Base-by-base conservation (phyloP, 1,140 invertebrate genomes). In the Drosophila albomicans region DNA sequence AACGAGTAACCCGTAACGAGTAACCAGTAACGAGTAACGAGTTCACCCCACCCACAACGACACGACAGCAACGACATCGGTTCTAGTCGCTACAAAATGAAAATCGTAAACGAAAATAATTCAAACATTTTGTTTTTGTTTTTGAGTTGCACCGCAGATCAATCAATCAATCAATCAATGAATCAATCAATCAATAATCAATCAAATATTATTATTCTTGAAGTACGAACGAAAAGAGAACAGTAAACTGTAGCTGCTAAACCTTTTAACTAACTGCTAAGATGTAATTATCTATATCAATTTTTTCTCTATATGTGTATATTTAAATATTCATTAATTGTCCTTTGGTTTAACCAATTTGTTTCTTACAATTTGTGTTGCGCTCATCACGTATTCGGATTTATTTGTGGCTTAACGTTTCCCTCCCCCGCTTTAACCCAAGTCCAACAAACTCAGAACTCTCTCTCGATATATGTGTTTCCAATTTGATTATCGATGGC, bases 251-350 rank as follows among this genome's bases (percentile, higher is more conserved):
- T 89, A 89, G 85, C 78, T 85, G 86, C 80, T 88, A 90, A 81
- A 75, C 57, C 79, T 79, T 85, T 79, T 73, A 72, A 90, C 85
- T 89, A 89, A 88, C 74, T 89, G 78, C 78, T 89, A 90, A 89
- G 85, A 85, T 90, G 85, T 88, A 88, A 88, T 85, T 89, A 90
- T 88, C 84, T 89, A 78, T 75, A 78, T 65, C 64, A 67, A 78
- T 69, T 72, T 69, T 68, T 52, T 66, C 71, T 81, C 58, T 61
- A 70, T 70, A 64, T 78, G 32, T 73, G 48, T 78, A 72, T 80
- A 25, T 25, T 25, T 70, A 65, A 67, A 43, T 81, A 59, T 64
- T 63, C 32, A 67, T 71, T 67, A 30, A 28, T 66, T 64, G 35
- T 54, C 25, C 28, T 56, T 46, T 20, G 43, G 63, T 65, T 65